Percentiles rank a stretch among this genome's conserved stretches.
Evolutionary conservation across 2,888 invertebrate genomes (phyloP).

Genomic region (Luperina nickerlii): DNA sequence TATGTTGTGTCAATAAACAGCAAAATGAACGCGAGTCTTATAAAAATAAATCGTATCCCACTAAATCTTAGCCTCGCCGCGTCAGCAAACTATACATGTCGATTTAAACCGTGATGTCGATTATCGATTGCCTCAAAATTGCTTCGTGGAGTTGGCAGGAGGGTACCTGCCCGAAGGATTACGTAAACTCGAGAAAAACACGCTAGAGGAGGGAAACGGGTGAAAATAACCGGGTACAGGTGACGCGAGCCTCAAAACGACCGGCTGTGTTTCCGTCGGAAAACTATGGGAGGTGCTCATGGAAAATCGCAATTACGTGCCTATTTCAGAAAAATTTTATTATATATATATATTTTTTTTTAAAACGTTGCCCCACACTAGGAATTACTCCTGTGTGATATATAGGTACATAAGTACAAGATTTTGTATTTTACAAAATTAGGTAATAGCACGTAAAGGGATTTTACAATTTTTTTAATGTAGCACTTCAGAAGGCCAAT

Average conservation of each 20-base stretch:
- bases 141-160: conserved; percentile 66
- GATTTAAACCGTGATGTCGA: conserved; percentile 61
- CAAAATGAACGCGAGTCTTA: neutral
- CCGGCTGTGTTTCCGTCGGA: conserved; percentile 46
- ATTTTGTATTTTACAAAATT: neutral
- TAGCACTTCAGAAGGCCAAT: too few species aligned
- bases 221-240: conserved; percentile 67
- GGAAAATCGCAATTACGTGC: conserved; percentile 18
- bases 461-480: neutral
- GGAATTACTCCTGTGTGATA: too few species aligned
- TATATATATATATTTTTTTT: too few species aligned
- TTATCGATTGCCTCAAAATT: conserved; percentile 72
- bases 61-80: conserved; percentile 13
- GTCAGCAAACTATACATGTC: conserved; percentile 28
- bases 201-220: conserved; percentile 47
- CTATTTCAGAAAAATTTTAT: neutral
- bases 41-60: neutral
- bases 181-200: conserved; percentile 68
- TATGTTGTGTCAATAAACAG: neutral
- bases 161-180: conserved; percentile 52
- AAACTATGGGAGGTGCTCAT: conserved; percentile 41
- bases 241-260: conserved; percentile 57
- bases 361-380: too few species aligned
- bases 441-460: too few species aligned
- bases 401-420: neutral